These are phyloP conservation scores for Ischnus inquisitorius DNA, from an alignment of 2,888 invertebrate species.

Conservation along the genomic window DNA sequence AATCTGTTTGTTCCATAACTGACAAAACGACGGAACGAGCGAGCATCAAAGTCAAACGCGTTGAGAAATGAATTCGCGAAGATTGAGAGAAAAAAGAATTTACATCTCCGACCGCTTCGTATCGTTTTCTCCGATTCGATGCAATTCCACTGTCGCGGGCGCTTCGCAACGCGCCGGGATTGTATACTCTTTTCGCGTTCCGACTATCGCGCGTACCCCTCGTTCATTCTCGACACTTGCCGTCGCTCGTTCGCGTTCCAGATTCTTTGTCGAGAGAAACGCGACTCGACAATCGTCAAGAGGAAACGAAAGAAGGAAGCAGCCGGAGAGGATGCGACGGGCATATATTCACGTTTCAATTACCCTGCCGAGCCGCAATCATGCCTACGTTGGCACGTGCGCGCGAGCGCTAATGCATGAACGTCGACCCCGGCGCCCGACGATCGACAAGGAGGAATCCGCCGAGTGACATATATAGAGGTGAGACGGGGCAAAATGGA, in stretches of 20 bases:
- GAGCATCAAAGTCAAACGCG: background rate
- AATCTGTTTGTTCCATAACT: background rate
- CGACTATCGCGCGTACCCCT: background rate
- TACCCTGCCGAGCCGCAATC: slow-evolving; percentile 57
- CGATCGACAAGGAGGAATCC: slow-evolving; percentile 3
- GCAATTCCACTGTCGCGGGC: background rate
- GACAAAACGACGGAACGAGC: background rate
- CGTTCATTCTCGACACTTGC: slow-evolving; percentile 20
- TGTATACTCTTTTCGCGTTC: background rate
- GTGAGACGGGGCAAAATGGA: background rate
- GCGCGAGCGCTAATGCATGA: slow-evolving; percentile 31
- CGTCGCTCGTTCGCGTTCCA: slow-evolving; percentile 17
- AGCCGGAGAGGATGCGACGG: slow-evolving; percentile 19
- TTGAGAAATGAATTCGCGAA: slow-evolving; percentile 25
- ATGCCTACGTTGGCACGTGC: slow-evolving; percentile 44
- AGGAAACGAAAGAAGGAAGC: background rate
- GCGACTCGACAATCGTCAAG: slow-evolving; percentile 32
- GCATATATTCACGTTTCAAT: slow-evolving; percentile 55
- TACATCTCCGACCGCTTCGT: background rate
- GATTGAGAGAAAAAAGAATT: background rate
- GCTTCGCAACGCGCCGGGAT: no score
- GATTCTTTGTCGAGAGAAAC: slow-evolving; percentile 21
- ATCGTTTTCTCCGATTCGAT: background rate
- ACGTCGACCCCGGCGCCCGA: background rate
- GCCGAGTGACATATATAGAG: background rate